Evolutionary conservation across 2,113 vertebrate species (phyloP).

Genomic region (Lucifuga dentata): DNA sequence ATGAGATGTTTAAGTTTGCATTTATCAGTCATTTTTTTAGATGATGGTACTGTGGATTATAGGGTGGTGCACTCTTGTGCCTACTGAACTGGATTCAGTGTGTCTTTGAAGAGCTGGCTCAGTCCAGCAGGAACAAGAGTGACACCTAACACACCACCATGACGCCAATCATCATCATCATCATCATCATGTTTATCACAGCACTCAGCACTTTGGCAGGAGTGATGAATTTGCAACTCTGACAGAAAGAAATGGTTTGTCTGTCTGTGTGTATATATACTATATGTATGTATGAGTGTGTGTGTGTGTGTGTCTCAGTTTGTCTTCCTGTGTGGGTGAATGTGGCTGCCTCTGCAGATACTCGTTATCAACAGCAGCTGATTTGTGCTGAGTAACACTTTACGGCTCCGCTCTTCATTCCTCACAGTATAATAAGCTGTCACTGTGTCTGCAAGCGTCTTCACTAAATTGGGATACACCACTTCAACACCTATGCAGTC

Average conservation of each 20-base stretch:
- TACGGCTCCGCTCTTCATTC: slow-evolving; percentile 50
- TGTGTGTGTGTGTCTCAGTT: slow-evolving; percentile 20
- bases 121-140: slow-evolving; percentile 84
- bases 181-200: slow-evolving; percentile 23
- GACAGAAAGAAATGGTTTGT: not conserved
- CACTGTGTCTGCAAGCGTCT: slow-evolving; percentile 49
- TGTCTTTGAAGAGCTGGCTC: slow-evolving; percentile 81
- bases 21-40: slow-evolving; percentile 21
- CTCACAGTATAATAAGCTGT: slow-evolving; percentile 69
- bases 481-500: slow-evolving; percentile 57
- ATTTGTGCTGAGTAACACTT: slow-evolving; percentile 74
- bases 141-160: slow-evolving; percentile 52
- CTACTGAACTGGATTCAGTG: slow-evolving; percentile 86
- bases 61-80: slow-evolving; percentile 76
- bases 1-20: slow-evolving; percentile 14
- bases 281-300: not conserved
- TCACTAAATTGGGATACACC: slow-evolving; percentile 48
- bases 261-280: not conserved
- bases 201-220: slow-evolving; percentile 2
- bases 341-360: slow-evolving; percentile 53
- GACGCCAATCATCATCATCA: not conserved
- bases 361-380: slow-evolving; percentile 53
- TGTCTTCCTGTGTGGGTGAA: slow-evolving; percentile 42
- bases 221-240: slow-evolving; percentile 4
- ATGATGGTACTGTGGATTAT: slow-evolving; percentile 12